Conservation (phyloP, 1,140 invertebrate genomes). For the Leptonema lineaticorne region DNA sequence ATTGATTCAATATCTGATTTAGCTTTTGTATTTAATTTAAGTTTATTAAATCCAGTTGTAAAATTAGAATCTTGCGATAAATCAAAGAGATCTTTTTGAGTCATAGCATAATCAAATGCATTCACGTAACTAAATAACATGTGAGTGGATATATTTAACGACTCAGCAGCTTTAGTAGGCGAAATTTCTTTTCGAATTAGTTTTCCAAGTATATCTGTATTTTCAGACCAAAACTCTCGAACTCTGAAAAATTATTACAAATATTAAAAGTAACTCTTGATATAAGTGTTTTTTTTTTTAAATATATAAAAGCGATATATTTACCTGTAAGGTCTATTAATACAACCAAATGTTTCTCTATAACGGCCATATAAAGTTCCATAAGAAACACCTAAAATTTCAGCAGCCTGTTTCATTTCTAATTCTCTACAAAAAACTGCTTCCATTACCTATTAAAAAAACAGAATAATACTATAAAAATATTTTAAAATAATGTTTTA, state of each 20-base stretch:
- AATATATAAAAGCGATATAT: slow-evolving; percentile 22
- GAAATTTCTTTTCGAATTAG: slow-evolving; percentile 71
- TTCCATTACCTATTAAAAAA: slow-evolving; percentile 67
- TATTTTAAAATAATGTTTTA: no score
- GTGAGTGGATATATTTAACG: slow-evolving; percentile 71
- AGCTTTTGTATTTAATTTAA: not conserved
- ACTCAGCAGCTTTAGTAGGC: slow-evolving; percentile 68
- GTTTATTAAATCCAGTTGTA: not conserved
- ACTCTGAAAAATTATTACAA: slow-evolving; percentile 56
- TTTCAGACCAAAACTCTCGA: slow-evolving; percentile 75
- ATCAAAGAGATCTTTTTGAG: slow-evolving; percentile 18
- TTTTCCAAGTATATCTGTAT: slow-evolving; percentile 68
- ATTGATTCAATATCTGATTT: not conserved
- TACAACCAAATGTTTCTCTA: slow-evolving; percentile 82
- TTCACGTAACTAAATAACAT: slow-evolving; percentile 68
- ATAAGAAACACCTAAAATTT: slow-evolving; percentile 84
- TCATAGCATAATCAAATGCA: slow-evolving; percentile 16
- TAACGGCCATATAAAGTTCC: slow-evolving; percentile 86
- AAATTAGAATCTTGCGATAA: not conserved
- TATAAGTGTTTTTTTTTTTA: not conserved
- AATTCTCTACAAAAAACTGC: slow-evolving; percentile 85
- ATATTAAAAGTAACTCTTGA: not conserved
- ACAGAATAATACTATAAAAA: not conserved
- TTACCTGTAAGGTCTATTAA: slow-evolving; percentile 78
- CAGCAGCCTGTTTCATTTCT: slow-evolving; percentile 91